Base-by-base conservation (phyloP, 2,797 vertebrate species). In the Phoebastria nigripes region DNA sequence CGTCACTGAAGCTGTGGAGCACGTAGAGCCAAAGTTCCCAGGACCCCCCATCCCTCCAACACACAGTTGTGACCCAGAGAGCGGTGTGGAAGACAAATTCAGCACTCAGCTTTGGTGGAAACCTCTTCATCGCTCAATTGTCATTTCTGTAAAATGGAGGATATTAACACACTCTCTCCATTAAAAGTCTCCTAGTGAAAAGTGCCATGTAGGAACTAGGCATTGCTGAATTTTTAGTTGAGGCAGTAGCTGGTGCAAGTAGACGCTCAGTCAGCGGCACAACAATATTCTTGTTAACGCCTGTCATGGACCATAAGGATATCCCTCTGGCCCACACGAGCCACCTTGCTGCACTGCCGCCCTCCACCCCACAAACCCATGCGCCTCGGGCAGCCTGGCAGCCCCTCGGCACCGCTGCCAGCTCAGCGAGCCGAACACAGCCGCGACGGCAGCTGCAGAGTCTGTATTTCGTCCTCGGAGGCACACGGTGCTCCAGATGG, bases 231-330 rank as follows among this genome's bases (percentile, higher is more conserved):
- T 58, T 83, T 71, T 69, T 1, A 74, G 21, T 0, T 56, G 33
- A 52, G 25, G 56, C 37, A 62, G 26, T 15, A 42, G 17, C n/a
- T 52, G n/a, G 26, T 56, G 35, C n/a, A 74, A 58, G 44, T 0
- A 66, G 18, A 35, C 6, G 19, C 26, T 49, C 44, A 51, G 7
- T 31, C 20, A 49, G 3, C 1, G 4, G 15, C 55, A 33, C 25
- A 72, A 17, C 49, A 49, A 7, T 8, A 29, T 28, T 73, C n/a
- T 35, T 61, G 20, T 20, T 31, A 61, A 51, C 3, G 22, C 21
- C 25, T 17, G 8, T 19, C 26, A 33, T 0, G 0, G 29, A 49
- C 33, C 11, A 2, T 4, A 31, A 21, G 37, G 29, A 29, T 25
- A 20, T 47, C 24, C 0, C 1, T 18, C 1, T 12, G 2, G 2